phyloP scores from a whole-genome alignment of 1,140 invertebrate species.

The Battus philenor region DNA sequence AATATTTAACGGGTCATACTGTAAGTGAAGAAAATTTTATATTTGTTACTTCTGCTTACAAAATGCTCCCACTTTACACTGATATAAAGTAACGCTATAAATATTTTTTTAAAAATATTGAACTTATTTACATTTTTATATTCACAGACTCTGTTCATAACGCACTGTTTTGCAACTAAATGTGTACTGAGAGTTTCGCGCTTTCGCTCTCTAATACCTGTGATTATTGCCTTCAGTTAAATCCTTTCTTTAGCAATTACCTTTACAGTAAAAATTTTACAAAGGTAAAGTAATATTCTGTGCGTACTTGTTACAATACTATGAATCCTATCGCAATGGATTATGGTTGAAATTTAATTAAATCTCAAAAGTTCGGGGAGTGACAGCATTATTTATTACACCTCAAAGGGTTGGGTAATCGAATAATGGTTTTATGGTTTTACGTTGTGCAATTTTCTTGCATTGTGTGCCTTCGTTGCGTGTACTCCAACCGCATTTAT shows the following conservation, averaged over 20 bases:
- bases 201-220: constrained; percentile 48
- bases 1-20: background rate
- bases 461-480: constrained; percentile 43
- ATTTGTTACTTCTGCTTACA: too few relatives aligned
- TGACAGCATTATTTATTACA: constrained; percentile 68
- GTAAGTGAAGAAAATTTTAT: too few relatives aligned
- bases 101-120: background rate
- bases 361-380: constrained; percentile 22
- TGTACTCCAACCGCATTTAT: constrained; percentile 29
- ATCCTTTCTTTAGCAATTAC: constrained; percentile 62
- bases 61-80: constrained; percentile 1
- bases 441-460: constrained; percentile 68
- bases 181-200: constrained; percentile 36
- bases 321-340: background rate
- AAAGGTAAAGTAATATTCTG: constrained; percentile 26
- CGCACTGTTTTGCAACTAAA: constrained; percentile 42
- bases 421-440: constrained; percentile 67
- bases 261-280: constrained; percentile 54
- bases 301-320: background rate
- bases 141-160: constrained; percentile 14
- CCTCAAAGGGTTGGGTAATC: constrained; percentile 68
- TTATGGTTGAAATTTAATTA: constrained; percentile 20
- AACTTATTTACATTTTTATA: background rate
- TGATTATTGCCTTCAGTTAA: constrained; percentile 53
- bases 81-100: background rate